Conservation (phyloP, 2,888 invertebrate genomes). For the Drosophila incognita region DNA sequence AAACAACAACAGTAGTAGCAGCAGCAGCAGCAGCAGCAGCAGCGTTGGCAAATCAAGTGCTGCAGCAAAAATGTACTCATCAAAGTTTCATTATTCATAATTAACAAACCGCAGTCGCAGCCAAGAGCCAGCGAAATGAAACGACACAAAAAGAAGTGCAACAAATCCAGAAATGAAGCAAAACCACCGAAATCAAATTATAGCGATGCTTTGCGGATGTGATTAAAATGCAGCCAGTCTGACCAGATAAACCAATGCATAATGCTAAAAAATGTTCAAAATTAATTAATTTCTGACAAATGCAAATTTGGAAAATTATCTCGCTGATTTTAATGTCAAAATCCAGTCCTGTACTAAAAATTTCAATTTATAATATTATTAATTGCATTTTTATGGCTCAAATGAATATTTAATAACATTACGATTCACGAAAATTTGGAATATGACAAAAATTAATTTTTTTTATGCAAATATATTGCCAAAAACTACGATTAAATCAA, state of each 20-base stretch:
- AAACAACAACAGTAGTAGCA: slow-evolving; percentile 16
- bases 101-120: slow-evolving; percentile 73
- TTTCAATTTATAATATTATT: rapidly evolving
- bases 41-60: slow-evolving; percentile 23
- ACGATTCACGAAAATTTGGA: neutral
- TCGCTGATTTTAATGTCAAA: neutral
- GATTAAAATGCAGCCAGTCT: slow-evolving; percentile 55
- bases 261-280: neutral
- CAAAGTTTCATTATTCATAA: slow-evolving; percentile 76
- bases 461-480: too few species aligned
- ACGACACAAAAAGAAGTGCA: slow-evolving; percentile 3
- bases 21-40: slow-evolving; percentile 29
- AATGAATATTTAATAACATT: neutral
- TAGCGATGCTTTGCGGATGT: slow-evolving; percentile 44
- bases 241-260: slow-evolving; percentile 22
- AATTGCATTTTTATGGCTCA: neutral
- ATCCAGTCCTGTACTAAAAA: neutral
- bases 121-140: slow-evolving; percentile 29
- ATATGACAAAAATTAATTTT: neutral
- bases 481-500: neutral
- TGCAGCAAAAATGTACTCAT: slow-evolving; percentile 64
- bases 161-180: slow-evolving; percentile 9
- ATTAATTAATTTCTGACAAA: neutral
- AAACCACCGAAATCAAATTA: slow-evolving; percentile 64
- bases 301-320: neutral